Base-by-base conservation (phyloP, 2,797 vertebrate species). In the Nyctibius grandis region DNA sequence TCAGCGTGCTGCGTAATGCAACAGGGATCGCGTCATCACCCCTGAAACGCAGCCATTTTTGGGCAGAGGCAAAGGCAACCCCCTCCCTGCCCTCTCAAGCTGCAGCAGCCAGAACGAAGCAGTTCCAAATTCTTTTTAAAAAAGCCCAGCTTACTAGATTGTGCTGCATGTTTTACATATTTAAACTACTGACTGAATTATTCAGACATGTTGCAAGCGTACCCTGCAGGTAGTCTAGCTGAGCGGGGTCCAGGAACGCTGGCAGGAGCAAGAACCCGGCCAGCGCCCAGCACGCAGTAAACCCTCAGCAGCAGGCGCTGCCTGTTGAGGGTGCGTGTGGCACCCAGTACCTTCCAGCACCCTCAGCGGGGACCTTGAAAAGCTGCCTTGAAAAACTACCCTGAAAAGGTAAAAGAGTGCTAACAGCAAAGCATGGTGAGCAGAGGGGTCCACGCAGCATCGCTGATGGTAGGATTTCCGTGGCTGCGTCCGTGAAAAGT, bases 21-120 rank as follows among this genome's bases (percentile, higher is more conserved):
- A 12, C 34, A 17, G 36, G 6, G 22, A 40, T 64, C 5, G 2
- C 17, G 2, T 63, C 70, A 51, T 9, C 79, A 10, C 31, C 48
- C 63, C 67, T 12, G 34, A 72, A 63, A 65, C 0, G 0, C 0
- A 4, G 26, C 67, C 3, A 1, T 2, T 50, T 68, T 40, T 13
- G 82, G 68, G 73, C 34, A 68, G 60, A 48, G 64, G 40, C 13
- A 38, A 47, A 68, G 51, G 34, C 59, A 76, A 38, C 23, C 29
- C 36, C 29, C 17, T 50, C 63, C 69, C 53, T 36, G 31, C 61
- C 75, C 6, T 63, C 44, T n/a, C 20, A 22, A 25, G 36, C 64
- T 56, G 18, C 47, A 68, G 56, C 81, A 88, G 80, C 53, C 59
- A 25, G 59, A n/a, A 69, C 0, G 4, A 81, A 89, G 36, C 51